A percentile compares a stretch with the other conserved stretches of the same genome.
Conservation (phyloP, 2,888 invertebrate genomes). For the Patella pellucida region DNA sequence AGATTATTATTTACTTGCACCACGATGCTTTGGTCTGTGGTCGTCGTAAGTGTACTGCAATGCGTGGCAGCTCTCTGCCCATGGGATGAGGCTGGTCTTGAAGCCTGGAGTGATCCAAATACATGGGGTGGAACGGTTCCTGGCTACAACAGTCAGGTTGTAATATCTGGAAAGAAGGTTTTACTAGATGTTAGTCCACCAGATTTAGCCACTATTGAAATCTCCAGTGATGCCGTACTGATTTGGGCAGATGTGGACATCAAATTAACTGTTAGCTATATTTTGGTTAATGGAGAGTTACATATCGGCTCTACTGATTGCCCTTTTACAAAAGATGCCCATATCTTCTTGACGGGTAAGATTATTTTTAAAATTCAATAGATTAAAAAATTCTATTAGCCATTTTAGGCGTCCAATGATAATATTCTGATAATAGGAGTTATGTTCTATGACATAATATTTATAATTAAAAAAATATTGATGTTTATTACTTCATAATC, state of each 20-base stretch:
- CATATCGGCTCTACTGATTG: constrained; percentile 39
- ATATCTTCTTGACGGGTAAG: constrained; percentile 37
- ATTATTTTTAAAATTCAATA: neutral
- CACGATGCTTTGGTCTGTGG: too few relatives aligned
- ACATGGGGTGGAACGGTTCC: constrained; percentile 24
- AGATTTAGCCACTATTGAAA: constrained; percentile 25
- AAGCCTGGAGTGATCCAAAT: constrained; percentile 18
- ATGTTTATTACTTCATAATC: too few relatives aligned
- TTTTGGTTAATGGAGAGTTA: constrained; percentile 39
- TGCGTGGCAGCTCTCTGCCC: constrained; percentile 17
- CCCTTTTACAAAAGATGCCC: constrained; percentile 30
- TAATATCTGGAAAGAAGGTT: constrained; percentile 21
- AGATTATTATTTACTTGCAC: too few relatives aligned
- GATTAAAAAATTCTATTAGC: too few relatives aligned
- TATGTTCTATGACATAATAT: too few relatives aligned
- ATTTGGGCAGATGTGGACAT: constrained; percentile 35
- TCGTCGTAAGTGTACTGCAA: too few relatives aligned
- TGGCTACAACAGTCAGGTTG: neutral
- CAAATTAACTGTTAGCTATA: constrained; percentile 30
- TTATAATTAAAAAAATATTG: too few relatives aligned
- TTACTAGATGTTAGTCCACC: constrained; percentile 25
- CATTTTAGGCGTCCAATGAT: too few relatives aligned
- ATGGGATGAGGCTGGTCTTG: constrained; percentile 18
- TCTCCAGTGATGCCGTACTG: constrained; percentile 27
- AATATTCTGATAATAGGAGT: too few relatives aligned